These are phyloP conservation scores for Otus sunia DNA, from an alignment of 2,113 vertebrate genomes.

Conservation along the genomic window DNA sequence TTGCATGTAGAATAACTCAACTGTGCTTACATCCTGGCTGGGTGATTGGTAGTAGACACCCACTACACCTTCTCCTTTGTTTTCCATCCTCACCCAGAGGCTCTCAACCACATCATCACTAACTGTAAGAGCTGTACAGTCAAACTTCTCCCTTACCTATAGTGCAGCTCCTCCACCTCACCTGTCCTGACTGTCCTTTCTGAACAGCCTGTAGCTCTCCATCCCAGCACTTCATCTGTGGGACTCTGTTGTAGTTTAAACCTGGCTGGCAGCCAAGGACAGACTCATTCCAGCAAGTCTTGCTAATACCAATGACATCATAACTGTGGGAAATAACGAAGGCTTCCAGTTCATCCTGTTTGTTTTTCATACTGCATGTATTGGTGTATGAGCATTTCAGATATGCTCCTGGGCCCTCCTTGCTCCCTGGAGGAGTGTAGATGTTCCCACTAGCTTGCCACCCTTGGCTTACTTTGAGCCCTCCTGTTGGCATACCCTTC, in stretches of 20 bases:
- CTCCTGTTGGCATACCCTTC: not conserved
- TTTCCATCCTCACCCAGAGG: not conserved
- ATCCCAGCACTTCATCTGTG: not conserved
- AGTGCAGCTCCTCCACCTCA: not conserved
- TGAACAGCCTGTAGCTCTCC: not conserved
- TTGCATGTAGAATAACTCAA: not conserved
- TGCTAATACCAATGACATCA: not conserved
- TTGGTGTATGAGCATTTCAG: not conserved
- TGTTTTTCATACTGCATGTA: not conserved
- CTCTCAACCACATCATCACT: rapidly evolving
- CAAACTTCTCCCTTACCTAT: not conserved
- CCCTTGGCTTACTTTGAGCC: not conserved
- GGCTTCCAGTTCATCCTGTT: not conserved
- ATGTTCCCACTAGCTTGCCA: not conserved
- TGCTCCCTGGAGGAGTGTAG: not conserved
- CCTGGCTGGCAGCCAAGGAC: too few species aligned
- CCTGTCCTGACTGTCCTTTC: not conserved
- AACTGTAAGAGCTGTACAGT: not conserved
- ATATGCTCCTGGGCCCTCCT: not conserved
- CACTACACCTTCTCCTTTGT: not conserved
- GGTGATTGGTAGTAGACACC: not conserved
- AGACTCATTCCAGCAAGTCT: not conserved
- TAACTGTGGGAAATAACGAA: not conserved
- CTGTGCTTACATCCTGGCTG: not conserved
- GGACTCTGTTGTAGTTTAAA: too few species aligned